phyloP scores from a whole-genome alignment of 2,888 invertebrate genomes.

The Notodonta dromedarius region DNA sequence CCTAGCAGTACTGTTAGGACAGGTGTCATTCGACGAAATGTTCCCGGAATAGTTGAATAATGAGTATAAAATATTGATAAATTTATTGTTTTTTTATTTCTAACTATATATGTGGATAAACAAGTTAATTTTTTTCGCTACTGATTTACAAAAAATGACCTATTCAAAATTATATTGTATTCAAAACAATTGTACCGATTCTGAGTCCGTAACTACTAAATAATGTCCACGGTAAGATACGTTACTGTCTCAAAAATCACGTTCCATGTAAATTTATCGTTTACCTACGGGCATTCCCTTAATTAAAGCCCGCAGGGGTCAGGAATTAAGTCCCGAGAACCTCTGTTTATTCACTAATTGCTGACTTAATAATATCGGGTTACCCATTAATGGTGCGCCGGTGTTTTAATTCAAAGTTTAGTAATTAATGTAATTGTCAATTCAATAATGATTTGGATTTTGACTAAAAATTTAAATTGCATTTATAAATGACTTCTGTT shows the following conservation, averaged over 20 bases:
- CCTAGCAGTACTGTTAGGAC: constrained; percentile 54
- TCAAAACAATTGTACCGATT: too few relatives aligned
- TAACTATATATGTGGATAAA: too few relatives aligned
- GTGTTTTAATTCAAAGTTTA: not conserved
- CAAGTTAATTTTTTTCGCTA: too few relatives aligned
- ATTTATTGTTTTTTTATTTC: too few relatives aligned
- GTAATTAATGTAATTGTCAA: not conserved
- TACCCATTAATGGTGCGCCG: constrained; percentile 25
- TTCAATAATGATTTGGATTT: not conserved
- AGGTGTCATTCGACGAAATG: constrained; percentile 65
- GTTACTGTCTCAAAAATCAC: constrained; percentile 24
- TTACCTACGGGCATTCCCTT: constrained; percentile 33
- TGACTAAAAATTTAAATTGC: not conserved
- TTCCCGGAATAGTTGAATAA: constrained; percentile 52
- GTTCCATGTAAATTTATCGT: constrained; percentile 32
- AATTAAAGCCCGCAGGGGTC: constrained; percentile 48
- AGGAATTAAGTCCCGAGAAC: constrained; percentile 45
- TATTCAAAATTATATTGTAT: too few relatives aligned
- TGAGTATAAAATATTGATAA: too few relatives aligned
- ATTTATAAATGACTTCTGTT: too few relatives aligned
- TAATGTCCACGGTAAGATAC: constrained; percentile 5
- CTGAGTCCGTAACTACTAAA: not conserved
- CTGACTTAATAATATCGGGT: constrained; percentile 45
- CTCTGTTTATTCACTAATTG: constrained; percentile 55
- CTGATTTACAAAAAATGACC: too few relatives aligned